These are phyloP conservation scores for Lophius americanus DNA, from an alignment of 2,797 vertebrate species.

Conservation along the genomic window DNA sequence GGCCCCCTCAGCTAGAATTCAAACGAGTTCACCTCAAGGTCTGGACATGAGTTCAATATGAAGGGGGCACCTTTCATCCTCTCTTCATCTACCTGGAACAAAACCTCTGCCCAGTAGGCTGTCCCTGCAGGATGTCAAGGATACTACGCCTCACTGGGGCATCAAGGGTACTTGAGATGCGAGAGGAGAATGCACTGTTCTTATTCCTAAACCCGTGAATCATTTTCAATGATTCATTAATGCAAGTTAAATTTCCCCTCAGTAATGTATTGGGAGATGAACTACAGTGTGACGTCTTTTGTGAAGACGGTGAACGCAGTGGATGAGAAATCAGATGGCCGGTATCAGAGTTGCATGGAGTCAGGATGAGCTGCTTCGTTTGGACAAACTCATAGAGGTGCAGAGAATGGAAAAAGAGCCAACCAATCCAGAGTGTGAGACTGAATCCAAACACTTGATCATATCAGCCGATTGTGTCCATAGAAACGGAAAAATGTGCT, in stretches of 20 bases:
- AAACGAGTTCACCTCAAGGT: neutral
- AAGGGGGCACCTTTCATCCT: neutral
- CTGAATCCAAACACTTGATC: neutral
- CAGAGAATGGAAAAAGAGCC: neutral
- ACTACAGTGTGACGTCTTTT: neutral
- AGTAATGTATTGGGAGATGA: neutral
- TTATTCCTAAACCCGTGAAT: neutral
- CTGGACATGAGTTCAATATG: neutral
- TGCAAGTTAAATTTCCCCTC: neutral
- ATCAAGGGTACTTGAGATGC: too few species aligned
- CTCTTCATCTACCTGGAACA: neutral
- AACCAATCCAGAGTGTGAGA: neutral
- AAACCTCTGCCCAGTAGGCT: neutral
- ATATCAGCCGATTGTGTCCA: neutral
- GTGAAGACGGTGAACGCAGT: neutral
- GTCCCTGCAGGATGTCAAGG: neutral
- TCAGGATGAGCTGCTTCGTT: neutral
- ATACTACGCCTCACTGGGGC: too few species aligned
- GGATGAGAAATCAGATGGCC: neutral
- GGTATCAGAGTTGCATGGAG: neutral
- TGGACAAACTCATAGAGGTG: neutral
- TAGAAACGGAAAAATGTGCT: neutral
- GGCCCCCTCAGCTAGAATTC: neutral
- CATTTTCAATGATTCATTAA: constrained; percentile 6
- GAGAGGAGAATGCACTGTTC: too few species aligned